phyloP scores from a whole-genome alignment of 2,888 invertebrate genomes.

The Thymelicus acteon region DNA sequence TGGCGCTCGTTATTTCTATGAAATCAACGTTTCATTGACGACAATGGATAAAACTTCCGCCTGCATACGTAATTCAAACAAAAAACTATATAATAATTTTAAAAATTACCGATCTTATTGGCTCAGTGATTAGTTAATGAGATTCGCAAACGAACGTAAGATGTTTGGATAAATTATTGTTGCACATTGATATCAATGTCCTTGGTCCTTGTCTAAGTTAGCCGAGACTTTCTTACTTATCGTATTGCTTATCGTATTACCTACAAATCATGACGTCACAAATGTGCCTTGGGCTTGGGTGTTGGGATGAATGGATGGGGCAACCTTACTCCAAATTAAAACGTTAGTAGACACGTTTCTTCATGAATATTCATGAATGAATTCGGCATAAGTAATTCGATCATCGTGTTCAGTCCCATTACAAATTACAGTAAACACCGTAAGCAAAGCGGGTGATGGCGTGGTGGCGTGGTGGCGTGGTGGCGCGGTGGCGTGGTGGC shows the following conservation, averaged over 20 bases:
- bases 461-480: background rate
- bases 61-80: constrained; percentile 6
- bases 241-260: too few species aligned
- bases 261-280: too few species aligned
- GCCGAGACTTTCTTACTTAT: too few species aligned
- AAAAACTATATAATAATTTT: constrained; percentile 1
- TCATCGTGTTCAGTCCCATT: background rate
- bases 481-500: background rate
- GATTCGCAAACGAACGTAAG: background rate
- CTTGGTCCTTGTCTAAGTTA: too few species aligned
- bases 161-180: too few species aligned
- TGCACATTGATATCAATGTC: too few species aligned
- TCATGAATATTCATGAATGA: too few species aligned
- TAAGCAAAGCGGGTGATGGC: background rate
- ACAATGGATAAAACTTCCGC: constrained; percentile 14
- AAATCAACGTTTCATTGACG: constrained; percentile 7
- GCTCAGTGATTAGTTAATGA: background rate
- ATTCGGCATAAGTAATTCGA: background rate
- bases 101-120: background rate
- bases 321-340: too few species aligned
- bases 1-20: background rate
- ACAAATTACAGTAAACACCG: background rate
- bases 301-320: too few species aligned
- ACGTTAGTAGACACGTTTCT: too few species aligned
- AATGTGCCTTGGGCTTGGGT: too few species aligned